Evolutionary conservation across 1,140 invertebrate species (phyloP).

Genomic region (Diploscapter pachys): DNA sequence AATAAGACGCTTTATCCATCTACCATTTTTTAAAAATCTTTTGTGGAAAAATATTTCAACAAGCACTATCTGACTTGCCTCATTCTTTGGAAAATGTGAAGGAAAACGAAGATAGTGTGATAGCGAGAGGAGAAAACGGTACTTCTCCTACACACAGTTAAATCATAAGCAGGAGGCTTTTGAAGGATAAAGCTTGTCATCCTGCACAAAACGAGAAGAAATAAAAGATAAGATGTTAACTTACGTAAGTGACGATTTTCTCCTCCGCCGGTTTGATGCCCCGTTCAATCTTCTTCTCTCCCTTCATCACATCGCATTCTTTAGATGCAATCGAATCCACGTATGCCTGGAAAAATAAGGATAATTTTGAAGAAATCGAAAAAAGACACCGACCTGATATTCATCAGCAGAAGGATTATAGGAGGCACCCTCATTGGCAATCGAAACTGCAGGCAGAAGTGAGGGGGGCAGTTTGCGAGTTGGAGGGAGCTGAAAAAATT

Average conservation of each 20-base stretch:
- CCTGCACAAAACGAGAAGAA: neutral
- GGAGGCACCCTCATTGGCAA: constrained; percentile 24
- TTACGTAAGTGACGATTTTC: constrained; percentile 7
- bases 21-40: too few relatives aligned
- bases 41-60: too few relatives aligned
- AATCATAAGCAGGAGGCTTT: too few relatives aligned
- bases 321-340: constrained; percentile 26
- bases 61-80: too few relatives aligned
- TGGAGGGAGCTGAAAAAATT: neutral
- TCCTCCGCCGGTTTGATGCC: constrained; percentile 21
- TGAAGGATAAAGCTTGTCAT: neutral
- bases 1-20: too few relatives aligned
- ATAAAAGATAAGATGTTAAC: constrained; percentile 1
- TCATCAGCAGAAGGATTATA: constrained; percentile 35
- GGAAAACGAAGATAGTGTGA: neutral
- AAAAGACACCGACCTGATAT: constrained; percentile 28
- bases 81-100: too few relatives aligned
- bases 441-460: constrained; percentile 25
- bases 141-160: neutral
- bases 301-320: constrained; percentile 25
- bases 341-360: constrained; percentile 23
- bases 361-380: constrained; percentile 6
- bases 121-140: neutral
- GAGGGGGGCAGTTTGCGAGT: neutral
- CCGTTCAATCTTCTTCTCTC: constrained; percentile 12